Evolutionary conservation across 37 sponge, comb jelly and placozoan species (phyloP), one percentile per base, ranked within the genome.

Genomic region (Corticium candelabrum): DNA sequence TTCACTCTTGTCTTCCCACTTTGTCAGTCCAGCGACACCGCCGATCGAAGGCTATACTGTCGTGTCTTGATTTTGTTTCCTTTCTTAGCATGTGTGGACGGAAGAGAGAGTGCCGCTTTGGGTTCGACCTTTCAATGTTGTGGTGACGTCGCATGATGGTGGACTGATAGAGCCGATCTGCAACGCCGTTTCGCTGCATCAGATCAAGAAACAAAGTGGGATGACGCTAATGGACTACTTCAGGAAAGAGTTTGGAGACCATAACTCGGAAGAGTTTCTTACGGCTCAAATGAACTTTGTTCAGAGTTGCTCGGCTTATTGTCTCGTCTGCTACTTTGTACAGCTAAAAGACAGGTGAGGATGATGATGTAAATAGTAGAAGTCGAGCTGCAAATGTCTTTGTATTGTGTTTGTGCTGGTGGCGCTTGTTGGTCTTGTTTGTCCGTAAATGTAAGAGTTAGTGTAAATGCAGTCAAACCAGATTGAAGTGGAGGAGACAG

Each of bases 111-210:
- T 97, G 0, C 77, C 89, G 0, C 79, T 97, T 36, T 89, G 87
- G 87, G 41, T 91, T 15, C 56, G 89, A 69, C 96, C 96, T 74
- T 96, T 89, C 80, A 86, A 78, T 33, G 85, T 97, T n/a, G 75
- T 93, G 67, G 95, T 94, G 69, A 78, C 85, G 15, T 88, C 89
- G 1, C 76, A 41, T 32, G 87, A 91, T 27, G 92, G 95, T n/a
- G 98, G 98, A 1, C 79, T 97, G 38, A 94, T 97, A 36, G 98
- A 97, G 81, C 98, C 92, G 3, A 78, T 97, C 15, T 67, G 74
- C 56, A 91, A 97, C 81, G 92, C 98, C 32, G 85, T 97, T 41
- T 97, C 98, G 0, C 85, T 97, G n/a, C 98, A 97, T 68, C 98
- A 97, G 79, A 84, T 97, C 72, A 93, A 93, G 88, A 91, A 89